Conservation (phyloP, 1,140 invertebrate species). For the Micrasema longulum region DNA sequence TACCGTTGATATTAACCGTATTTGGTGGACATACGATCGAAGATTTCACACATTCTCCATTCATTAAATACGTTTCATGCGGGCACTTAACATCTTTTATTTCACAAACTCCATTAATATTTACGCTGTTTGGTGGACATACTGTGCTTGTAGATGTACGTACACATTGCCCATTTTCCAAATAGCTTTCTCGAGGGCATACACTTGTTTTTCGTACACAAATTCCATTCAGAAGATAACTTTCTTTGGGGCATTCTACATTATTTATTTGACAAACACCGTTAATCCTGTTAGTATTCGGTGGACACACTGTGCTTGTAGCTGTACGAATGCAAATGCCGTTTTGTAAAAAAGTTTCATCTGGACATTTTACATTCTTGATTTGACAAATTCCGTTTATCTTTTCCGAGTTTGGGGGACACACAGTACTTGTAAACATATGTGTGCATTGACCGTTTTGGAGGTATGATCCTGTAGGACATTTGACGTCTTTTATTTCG, state of each 20-base stretch:
- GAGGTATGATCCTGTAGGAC: not conserved
- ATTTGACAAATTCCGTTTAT: not conserved
- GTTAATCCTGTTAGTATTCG: not conserved
- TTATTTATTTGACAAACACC: too few relatives aligned
- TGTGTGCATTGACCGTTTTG: not conserved
- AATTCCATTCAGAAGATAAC: too few relatives aligned
- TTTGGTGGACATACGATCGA: conserved; percentile 1
- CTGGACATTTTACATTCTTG: not conserved
- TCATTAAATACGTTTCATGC: not conserved
- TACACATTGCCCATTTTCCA: too few relatives aligned
- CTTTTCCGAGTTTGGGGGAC: not conserved
- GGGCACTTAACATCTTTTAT: not conserved
- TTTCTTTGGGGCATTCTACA: too few relatives aligned
- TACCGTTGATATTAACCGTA: not conserved
- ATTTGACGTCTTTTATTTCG: not conserved
- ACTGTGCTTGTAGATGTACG: not conserved
- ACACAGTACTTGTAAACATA: not conserved
- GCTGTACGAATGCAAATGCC: not conserved
- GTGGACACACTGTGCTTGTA: conserved; percentile 3
- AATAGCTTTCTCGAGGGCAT: too few relatives aligned
- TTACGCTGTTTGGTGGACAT: not conserved
- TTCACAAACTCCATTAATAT: not conserved
- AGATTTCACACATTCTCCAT: not conserved
- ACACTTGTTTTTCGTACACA: too few relatives aligned
- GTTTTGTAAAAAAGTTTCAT: not conserved